phyloP scores from a whole-genome alignment of 1,140 invertebrate species.

The Adoxophyes honmai region DNA sequence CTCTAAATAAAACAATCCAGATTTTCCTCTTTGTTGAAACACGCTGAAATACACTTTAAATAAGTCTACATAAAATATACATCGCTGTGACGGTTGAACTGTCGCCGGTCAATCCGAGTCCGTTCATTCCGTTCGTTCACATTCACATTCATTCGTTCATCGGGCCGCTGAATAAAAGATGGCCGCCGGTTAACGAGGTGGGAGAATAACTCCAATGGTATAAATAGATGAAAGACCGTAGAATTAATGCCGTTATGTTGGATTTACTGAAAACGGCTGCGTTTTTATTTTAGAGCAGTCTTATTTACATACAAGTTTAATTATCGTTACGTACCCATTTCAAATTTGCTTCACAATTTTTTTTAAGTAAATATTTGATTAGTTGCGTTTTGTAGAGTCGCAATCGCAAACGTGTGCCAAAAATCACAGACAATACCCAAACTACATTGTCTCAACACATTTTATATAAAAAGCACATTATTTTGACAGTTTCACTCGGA shows the following conservation, averaged over 20 bases:
- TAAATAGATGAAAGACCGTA: background rate
- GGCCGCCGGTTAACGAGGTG: constrained; percentile 14
- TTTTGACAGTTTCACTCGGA: constrained; percentile 1
- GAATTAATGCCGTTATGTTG: no score
- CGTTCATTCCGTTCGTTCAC: constrained; percentile 11
- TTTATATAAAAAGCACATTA: no score
- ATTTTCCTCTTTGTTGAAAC: background rate
- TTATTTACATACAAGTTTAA: no score
- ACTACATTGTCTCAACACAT: no score
- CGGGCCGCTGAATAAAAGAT: constrained; percentile 15
- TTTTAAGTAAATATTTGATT: no score
- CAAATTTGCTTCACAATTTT: no score
- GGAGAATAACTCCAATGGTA: background rate
- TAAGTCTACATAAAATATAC: background rate
- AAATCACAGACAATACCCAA: no score
- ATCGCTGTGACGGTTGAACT: background rate
- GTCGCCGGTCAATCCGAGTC: constrained; percentile 11
- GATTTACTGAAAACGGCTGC: no score
- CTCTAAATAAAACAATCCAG: constrained; percentile 8
- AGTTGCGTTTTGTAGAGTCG: no score
- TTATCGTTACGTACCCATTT: no score
- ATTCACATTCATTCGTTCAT: constrained; percentile 16
- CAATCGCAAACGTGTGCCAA: no score
- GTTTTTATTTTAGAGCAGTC: no score
- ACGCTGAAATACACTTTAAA: background rate